A percentile compares a stretch with the other conserved stretches of the same genome.
Evolutionary conservation across 2,797 vertebrate genomes (phyloP).

Genomic region (Leptatherina wallacei): DNA sequence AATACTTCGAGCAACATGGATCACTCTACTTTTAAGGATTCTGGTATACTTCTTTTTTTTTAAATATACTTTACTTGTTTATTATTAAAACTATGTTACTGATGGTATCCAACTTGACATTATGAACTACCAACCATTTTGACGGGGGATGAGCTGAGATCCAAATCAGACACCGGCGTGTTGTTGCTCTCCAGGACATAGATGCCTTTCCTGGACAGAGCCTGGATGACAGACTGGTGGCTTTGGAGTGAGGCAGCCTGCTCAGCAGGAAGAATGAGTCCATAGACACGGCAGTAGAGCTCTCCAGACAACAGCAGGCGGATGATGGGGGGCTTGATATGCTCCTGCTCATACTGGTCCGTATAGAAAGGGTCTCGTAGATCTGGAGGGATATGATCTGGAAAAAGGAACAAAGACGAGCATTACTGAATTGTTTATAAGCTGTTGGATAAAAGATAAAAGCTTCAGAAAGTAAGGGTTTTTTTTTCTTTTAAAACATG

Average conservation of each 20-base stretch:
- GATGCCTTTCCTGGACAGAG: slow-evolving; percentile 91
- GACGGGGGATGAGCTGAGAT: slow-evolving; percentile 90
- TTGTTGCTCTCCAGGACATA: slow-evolving; percentile 92
- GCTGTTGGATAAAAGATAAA: neutral
- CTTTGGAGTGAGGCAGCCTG: slow-evolving; percentile 88
- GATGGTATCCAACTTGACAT: neutral
- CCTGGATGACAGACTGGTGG: slow-evolving; percentile 92
- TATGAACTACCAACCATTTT: slow-evolving; percentile 89
- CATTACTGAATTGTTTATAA: neutral
- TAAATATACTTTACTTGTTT: neutral
- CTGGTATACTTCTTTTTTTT: too few species aligned
- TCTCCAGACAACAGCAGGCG: slow-evolving; percentile 91
- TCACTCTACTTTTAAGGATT: neutral
- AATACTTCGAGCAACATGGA: neutral
- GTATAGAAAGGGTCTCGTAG: slow-evolving; percentile 94
- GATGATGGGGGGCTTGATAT: slow-evolving; percentile 94
- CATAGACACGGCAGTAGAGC: slow-evolving; percentile 93
- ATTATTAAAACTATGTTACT: neutral
- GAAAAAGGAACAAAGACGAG: neutral
- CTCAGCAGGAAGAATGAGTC: slow-evolving; percentile 90
- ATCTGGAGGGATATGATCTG: slow-evolving; percentile 92
- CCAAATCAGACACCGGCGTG: slow-evolving; percentile 87
- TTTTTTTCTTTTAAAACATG: neutral
- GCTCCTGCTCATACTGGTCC: slow-evolving; percentile 97
- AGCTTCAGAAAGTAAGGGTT: neutral